Evolutionary conservation across 2,113 vertebrate genomes (phyloP), one percentile per base, ranked within the genome.

Genomic region (Chunga burmeisteri): DNA sequence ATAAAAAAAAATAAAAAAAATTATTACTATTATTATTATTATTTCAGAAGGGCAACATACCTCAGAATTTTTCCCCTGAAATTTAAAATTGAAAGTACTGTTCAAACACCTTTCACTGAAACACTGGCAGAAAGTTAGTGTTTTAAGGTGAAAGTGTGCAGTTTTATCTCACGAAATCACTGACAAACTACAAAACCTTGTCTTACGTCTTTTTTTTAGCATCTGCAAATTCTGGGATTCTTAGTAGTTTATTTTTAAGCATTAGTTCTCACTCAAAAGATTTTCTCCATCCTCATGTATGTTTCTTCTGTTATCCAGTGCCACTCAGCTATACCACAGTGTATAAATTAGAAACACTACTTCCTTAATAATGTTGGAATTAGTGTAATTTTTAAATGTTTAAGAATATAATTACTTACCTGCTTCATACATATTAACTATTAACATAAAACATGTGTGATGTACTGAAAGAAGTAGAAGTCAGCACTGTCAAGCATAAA

Each of bases 331-430:
- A 86, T 18, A 90, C 77, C 86, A 30, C 65, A 58, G 50, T 72
- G 67, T 93, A 97, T 87, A 89, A 94, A 92, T 59, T 94, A 91
- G 94, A 97, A 98, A 96, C 90, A 94, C 53, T 95, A 47, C 70
- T 56, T 96, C 62, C 81, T 97, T 97, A 97, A 95, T 90, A 96
- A 81, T 61, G 52, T 44, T 91, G 47, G 75, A 97, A 97, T 97
- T 96, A 97, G 91, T 53, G 38, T 82, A 97, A 96, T 96, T 98
- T 98, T 97, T 85, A 96, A 96, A 92, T 9, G 71, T 93, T 98
- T 91, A 94, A 96, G 86, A 91, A 93, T 94, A 59, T 88, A 95
- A 97, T 97, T 97, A 97, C 98, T 97, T 97, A 96, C 72, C 93
- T 93, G 67, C 86, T 82, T 73, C 85, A 93, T 88, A 98, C 96